Evolutionary conservation across 2,888 invertebrate species (phyloP), one percentile per base, ranked within the genome.

Genomic region (Augochlorella aurata): DNA sequence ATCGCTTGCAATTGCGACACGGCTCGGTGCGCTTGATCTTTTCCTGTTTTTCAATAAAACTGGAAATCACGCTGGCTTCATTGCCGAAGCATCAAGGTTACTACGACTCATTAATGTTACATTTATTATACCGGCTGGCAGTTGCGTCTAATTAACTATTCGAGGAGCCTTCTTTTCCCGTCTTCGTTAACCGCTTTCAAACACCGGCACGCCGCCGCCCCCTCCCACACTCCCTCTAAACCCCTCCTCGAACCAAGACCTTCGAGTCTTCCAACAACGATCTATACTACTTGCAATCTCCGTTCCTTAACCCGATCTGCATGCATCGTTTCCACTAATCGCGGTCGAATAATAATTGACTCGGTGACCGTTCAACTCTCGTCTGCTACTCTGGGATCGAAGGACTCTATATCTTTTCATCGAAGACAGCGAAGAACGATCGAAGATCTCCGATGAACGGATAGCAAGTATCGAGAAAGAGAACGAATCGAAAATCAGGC

Each of bases 41-140:
- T 82, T 84, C 77, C 77, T 81, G 86, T 85, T 86, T 84, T 77
- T 80, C 85, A 79, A 87, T 78, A 77, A 83, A 82, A 86, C 82
- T 77, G 71, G 77, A 83, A 79, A 82, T 76, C 83, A 74, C 79
- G 82, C 75, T 77, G 71, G 68, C 76, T 76, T 21, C 74, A 78
- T 75, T 67, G 78, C 68, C 83, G 82, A 82, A 79, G 68, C 81
- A 68, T 72, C 83, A 83, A 85, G 79, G 83, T 86, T 86, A 86
- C 81, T 83, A 87, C 72, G 76, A 81, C 83, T 87, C 83, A 82
- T 87, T 81, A 85, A 81, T 79, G 80, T 81, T 87, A 81, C 71
- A 87, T 87, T 87, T 87, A 87, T 87, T 87, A 85, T 49, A 24
- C 68, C 66, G 49, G 74, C 67, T 38, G 50, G 70, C 80, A 77